Evolutionary conservation across 92 coral and sea anemone species (phyloP), one percentile per base, ranked within the genome.

Genomic region (Phenganax subtilis): DNA sequence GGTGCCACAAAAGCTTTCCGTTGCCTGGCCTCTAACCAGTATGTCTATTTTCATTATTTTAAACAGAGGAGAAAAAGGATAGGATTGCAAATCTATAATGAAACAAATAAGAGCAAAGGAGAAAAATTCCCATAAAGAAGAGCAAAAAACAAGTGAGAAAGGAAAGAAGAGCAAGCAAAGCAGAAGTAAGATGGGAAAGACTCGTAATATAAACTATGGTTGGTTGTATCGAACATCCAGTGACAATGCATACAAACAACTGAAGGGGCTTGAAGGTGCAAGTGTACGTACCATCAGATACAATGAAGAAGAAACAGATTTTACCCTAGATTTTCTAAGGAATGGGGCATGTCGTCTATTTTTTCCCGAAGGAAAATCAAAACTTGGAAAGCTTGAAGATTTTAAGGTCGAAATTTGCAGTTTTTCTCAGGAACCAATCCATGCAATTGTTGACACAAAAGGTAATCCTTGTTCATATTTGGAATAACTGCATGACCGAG

Each of bases 341-440:
- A 64, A 20, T 20, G 70, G 20, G 37, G 70, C 70, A 69, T 64
- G 77, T 69, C n/a, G 69, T 57, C 77, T 81, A 64, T 88, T 85
- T 81, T 84, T 85, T 68, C 89, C 89, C 8, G 85, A 83, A 78
- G 83, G 85, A 57, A 59, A n/a, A 37, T 87, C 90, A 6, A 87
- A 87, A 82, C 54, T 71, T 66, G 88, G 86, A 54, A 55, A 54
- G 30, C 6, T 87, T 51, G 73, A 37, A 20, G 68, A 76, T 63
- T 72, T 84, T 77, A 51, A 55, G 69, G 51, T 88, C 16, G 84
- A 84, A 25, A 47, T 88, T 8, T 86, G 90, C 52, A 88, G 83
- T 86, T 88, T 60, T 71, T 76, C 91, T 12, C 88, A 85, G 78
- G 82, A 88, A 76, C 51, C 29, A 29, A 85, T 88, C 55, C 63